phyloP scores from a whole-genome alignment of 2,888 invertebrate species.

The Drosophila antonietae region DNA sequence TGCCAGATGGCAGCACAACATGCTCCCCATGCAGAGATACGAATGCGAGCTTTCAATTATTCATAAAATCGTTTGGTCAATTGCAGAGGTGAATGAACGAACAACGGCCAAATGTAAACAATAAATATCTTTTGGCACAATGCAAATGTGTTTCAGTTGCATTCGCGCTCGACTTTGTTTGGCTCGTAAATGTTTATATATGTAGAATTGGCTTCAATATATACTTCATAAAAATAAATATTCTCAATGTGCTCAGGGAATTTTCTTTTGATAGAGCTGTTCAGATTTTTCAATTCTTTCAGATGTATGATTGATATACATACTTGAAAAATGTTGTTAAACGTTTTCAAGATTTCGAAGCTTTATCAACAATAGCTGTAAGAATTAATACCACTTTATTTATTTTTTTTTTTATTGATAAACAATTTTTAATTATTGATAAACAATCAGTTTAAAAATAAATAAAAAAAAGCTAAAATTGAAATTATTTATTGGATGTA shows the following conservation, averaged over 20 bases:
- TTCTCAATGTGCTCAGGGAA: background rate
- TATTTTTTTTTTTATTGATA: no score
- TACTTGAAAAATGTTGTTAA: no score
- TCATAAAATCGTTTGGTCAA: conserved; percentile 17
- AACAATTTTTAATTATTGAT: no score
- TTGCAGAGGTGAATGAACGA: conserved; percentile 61
- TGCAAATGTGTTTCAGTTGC: conserved; percentile 21
- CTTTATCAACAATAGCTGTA: no score
- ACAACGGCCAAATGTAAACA: conserved; percentile 46
- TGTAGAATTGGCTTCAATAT: conserved; percentile 43
- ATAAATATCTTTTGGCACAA: conserved; percentile 19
- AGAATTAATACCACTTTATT: no score
- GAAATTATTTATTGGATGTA: no score
- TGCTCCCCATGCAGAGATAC: background rate
- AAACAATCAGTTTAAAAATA: no score
- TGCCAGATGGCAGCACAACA: background rate
- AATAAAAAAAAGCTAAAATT: no score
- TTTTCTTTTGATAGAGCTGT: background rate
- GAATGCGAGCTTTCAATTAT: background rate
- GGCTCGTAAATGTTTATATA: conserved; percentile 57
- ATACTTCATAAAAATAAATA: conserved; percentile 1
- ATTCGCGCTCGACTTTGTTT: conserved; percentile 30
- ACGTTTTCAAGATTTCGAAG: no score
- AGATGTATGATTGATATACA: no score
- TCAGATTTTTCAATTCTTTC: no score